Evolutionary conservation across 2,888 invertebrate species (phyloP), one percentile per base, ranked within the genome.

Genomic region (Sipha maydis): DNA sequence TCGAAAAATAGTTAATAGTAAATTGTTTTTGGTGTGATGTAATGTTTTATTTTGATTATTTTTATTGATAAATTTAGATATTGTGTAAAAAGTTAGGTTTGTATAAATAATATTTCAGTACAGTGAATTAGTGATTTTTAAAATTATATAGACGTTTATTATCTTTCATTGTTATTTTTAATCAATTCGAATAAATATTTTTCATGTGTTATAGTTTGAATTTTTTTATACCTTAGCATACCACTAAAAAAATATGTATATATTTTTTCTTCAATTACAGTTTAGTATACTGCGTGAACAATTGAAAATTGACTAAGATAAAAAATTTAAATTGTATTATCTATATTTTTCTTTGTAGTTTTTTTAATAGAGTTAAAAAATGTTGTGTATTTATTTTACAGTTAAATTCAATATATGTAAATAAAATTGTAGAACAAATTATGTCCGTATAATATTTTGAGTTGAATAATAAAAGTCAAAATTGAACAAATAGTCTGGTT

Each of bases 291-390:
- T n/a, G 34, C 83, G 75, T 75, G n/a, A 56, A 83, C 14, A 83
- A 83, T 83, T 38, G 34, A 75, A 83, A 83, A 83, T 75, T 56
- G n/a, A 38, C 75, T 41, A 41, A 67, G 21, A 61, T 73, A 84
- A 17, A 84, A 76, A 14, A 76, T 21, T 75, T 48, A 69, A 48
- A 83, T 54, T 25, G 28, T n/a, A 28, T 69, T n/a, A 25, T 4
- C 61, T 61, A 21, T 61, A 61, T 61, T 61, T 25, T 7, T n/a
- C 28, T 1, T 61, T 69, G n/a, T 73, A n/a, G 19, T 73, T 73
- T 31, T 73, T 73, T 73, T 69, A 0, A 34, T 21, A 31, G 71
- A 31, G 28, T 71, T 28, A 9, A 28, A 71, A 71, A 71, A 34
- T 5, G 1, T 28, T 28, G 3, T 11, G 73, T 61, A 7, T 61